Conservation (phyloP, 2,888 invertebrate genomes). For the Drosophila prolongata region DNA sequence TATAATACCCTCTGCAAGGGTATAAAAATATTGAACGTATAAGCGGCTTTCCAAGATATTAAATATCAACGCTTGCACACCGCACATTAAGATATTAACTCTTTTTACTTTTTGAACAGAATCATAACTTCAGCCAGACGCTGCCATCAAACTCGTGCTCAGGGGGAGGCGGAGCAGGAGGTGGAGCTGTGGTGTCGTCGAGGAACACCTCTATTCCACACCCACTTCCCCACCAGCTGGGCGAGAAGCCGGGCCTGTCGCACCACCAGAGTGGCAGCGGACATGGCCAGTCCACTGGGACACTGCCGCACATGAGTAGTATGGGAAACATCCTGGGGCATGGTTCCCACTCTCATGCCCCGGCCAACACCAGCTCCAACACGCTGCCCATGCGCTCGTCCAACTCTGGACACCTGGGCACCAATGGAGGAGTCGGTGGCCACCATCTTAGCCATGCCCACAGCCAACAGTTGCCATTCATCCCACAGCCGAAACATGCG, state of each 20-base stretch:
- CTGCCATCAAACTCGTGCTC: slow-evolving; percentile 73
- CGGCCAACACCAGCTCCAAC: slow-evolving; percentile 52
- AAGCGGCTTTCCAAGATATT: too few species aligned
- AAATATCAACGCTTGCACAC: background rate
- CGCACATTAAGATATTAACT: background rate
- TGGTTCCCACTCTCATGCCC: slow-evolving; percentile 48
- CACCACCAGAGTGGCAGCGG: slow-evolving; percentile 51
- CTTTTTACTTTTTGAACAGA: background rate
- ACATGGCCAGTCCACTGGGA: slow-evolving; percentile 27
- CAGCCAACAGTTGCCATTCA: slow-evolving; percentile 67
- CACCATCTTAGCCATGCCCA: slow-evolving; percentile 34
- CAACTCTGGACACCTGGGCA: slow-evolving; percentile 23
- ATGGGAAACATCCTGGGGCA: slow-evolving; percentile 47
- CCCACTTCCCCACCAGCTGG: slow-evolving; percentile 84
- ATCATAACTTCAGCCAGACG: slow-evolving; percentile 75
- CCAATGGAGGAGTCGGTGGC: slow-evolving; percentile 8
- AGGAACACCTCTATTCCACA: slow-evolving; percentile 85
- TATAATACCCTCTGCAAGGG: too few species aligned
- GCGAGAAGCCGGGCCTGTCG: slow-evolving; percentile 64
- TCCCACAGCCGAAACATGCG: slow-evolving; percentile 73
- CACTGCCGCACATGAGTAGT: slow-evolving; percentile 54
- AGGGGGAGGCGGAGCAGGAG: slow-evolving; percentile 12
- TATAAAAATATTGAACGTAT: too few species aligned
- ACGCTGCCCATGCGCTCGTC: slow-evolving; percentile 42
- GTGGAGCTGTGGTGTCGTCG: slow-evolving; percentile 73